phyloP scores from a whole-genome alignment of 2,888 invertebrate genomes.

The Scrobipalpa costella region DNA sequence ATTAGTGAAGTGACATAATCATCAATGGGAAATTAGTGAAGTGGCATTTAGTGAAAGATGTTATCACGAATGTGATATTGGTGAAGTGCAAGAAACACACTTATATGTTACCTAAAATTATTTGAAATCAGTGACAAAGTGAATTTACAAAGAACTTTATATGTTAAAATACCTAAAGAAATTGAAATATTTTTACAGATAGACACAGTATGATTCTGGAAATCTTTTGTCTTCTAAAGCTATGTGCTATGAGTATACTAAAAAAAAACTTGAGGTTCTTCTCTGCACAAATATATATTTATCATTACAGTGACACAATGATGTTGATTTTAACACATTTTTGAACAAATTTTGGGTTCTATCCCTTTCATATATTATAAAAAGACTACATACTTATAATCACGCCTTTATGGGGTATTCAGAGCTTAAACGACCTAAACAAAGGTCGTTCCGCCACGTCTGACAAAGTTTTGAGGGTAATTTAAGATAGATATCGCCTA shows the following conservation, averaged over 20 bases:
- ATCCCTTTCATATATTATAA: too few relatives aligned
- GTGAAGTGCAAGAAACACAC: background rate
- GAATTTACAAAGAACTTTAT: background rate
- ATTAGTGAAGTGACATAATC: background rate
- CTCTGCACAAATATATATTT: too few relatives aligned
- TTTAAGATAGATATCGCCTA: too few relatives aligned
- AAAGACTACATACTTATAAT: too few relatives aligned
- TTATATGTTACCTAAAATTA: background rate
- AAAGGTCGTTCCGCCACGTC: too few relatives aligned
- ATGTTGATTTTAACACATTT: too few relatives aligned
- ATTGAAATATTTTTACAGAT: background rate
- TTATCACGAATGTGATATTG: background rate
- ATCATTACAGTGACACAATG: too few relatives aligned
- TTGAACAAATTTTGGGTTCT: too few relatives aligned
- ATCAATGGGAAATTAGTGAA: background rate
- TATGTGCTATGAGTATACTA: background rate
- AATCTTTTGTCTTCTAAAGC: background rate
- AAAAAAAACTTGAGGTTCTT: too few relatives aligned
- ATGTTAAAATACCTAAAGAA: background rate
- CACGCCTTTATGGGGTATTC: too few relatives aligned
- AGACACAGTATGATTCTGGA: slow-evolving; percentile 26
- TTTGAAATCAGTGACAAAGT: background rate
- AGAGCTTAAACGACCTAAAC: too few relatives aligned
- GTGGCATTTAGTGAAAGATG: background rate
- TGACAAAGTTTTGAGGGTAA: too few relatives aligned